phyloP scores from a whole-genome alignment of 2,888 invertebrate genomes.

The Tipula confusa region DNA sequence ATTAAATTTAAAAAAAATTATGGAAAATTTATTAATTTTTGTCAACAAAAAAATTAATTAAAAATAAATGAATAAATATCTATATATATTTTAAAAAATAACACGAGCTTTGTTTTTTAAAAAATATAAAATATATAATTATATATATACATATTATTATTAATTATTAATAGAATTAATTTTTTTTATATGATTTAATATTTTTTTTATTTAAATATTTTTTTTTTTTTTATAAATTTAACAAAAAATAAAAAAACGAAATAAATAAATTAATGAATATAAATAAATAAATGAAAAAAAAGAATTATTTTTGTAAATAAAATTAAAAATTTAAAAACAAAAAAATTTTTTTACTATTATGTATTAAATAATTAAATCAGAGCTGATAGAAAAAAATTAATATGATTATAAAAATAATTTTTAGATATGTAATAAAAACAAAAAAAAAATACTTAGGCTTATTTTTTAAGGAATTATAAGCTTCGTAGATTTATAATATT shows the following conservation, averaged over 20 bases:
- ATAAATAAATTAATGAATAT: background rate
- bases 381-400: background rate
- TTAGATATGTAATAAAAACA: background rate
- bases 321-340: background rate
- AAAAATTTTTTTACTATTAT: slow-evolving; percentile 29
- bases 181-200: background rate
- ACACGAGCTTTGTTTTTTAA: slow-evolving; percentile 28
- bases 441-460: slow-evolving; percentile 1
- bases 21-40: background rate
- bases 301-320: slow-evolving; percentile 28
- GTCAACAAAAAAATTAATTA: background rate
- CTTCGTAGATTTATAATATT: slow-evolving; percentile 25
- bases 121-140: background rate
- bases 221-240: background rate
- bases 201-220: background rate
- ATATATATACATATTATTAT: no score
- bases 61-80: background rate
- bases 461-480: slow-evolving; percentile 30
- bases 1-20: background rate
- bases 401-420: background rate
- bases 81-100: slow-evolving; percentile 26
- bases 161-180: background rate
- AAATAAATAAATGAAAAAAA: background rate
- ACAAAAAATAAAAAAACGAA: slow-evolving; percentile 4
- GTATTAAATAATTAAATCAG: background rate